These are phyloP conservation scores for Tiliqua scincoides DNA, from an alignment of 2,113 vertebrate species.

Conservation along the genomic window DNA sequence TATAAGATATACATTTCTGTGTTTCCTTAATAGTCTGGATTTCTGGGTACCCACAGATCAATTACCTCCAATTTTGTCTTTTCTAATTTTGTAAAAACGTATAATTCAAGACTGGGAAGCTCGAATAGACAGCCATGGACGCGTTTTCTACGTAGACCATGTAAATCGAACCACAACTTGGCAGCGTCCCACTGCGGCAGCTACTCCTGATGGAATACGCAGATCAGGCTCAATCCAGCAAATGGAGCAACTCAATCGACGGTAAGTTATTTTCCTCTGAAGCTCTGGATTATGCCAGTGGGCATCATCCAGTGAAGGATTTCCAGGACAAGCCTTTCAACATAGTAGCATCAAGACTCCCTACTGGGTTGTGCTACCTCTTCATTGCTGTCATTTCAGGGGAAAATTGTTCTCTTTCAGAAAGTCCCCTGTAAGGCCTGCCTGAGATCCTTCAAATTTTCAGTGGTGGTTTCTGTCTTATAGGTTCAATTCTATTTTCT, in stretches of 20 bases:
- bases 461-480: background rate
- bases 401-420: background rate
- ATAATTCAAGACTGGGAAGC: slow-evolving; percentile 93
- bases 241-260: slow-evolving; percentile 97
- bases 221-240: slow-evolving; percentile 93
- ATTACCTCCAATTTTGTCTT: slow-evolving; percentile 60
- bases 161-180: slow-evolving; percentile 96
- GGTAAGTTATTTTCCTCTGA: slow-evolving; percentile 75
- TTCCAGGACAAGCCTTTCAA: background rate
- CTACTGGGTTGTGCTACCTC: background rate
- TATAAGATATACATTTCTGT: background rate
- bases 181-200: slow-evolving; percentile 88
- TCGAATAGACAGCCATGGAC: slow-evolving; percentile 95
- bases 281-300: background rate
- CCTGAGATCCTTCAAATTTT: background rate
- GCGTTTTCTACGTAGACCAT: slow-evolving; percentile 97
- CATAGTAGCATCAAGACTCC: background rate
- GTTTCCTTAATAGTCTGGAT: background rate
- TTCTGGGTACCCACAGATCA: slow-evolving; percentile 47
- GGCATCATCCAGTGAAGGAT: background rate
- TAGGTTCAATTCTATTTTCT: background rate
- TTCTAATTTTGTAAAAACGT: slow-evolving; percentile 3
- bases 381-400: background rate
- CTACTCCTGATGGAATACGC: slow-evolving; percentile 85
- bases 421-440: background rate